A percentile compares a stretch with the other conserved stretches of the same genome.
phyloP scores from a whole-genome alignment of 2,888 invertebrate genomes.

The Stictocephala bisonia region DNA sequence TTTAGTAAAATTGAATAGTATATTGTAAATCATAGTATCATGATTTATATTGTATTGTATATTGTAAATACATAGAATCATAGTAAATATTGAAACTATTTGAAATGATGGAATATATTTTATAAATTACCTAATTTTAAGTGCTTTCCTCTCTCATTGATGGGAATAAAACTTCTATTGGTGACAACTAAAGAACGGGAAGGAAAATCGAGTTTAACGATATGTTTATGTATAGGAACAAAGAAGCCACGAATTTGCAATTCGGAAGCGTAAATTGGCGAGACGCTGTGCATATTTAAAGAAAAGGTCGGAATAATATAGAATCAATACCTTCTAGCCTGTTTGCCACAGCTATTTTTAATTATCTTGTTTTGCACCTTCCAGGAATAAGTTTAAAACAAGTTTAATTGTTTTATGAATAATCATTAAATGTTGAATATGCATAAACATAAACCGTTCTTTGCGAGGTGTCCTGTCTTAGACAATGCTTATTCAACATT shows the following conservation, averaged over 20 bases:
- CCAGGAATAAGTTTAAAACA: neutral
- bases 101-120: no score
- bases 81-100: no score
- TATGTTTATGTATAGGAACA: constrained; percentile 37
- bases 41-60: no score
- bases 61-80: no score
- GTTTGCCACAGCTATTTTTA: neutral
- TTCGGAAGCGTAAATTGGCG: constrained; percentile 29
- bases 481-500: no score
- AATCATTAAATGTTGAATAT: neutral
- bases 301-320: constrained; percentile 6
- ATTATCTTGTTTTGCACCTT: neutral
- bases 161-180: constrained; percentile 1
- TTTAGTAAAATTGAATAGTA: no score
- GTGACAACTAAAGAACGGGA: neutral
- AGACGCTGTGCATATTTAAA: constrained; percentile 29
- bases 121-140: no score
- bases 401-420: constrained; percentile 3
- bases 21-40: no score
- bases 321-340: constrained; percentile 3
- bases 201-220: constrained; percentile 6
- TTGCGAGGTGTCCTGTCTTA: no score
- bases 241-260: constrained; percentile 33
- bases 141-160: no score
- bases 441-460: neutral